Percentiles rank a stretch among this genome's conserved stretches.
Evolutionary conservation across 2,797 vertebrate species (phyloP).

Genomic region (Potorous gilbertii): DNA sequence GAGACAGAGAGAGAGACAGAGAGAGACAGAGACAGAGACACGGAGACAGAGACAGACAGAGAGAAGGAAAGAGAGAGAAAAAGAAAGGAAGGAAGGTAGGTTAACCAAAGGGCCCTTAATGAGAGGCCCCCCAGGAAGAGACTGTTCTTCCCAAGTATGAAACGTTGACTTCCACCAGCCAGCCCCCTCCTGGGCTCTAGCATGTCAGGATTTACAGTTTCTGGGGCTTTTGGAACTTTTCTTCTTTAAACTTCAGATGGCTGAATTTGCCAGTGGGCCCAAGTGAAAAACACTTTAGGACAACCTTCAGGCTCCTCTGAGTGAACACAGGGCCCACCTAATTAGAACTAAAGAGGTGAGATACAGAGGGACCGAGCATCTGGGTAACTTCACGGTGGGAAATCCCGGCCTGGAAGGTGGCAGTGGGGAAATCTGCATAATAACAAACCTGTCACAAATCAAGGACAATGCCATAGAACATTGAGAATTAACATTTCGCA

Average conservation of each 20-base stretch:
- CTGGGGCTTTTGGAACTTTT: conserved; percentile 55
- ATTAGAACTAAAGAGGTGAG: conserved; percentile 86
- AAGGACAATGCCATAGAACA: conserved; percentile 80
- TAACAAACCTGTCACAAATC: conserved; percentile 84
- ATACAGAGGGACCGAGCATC: conserved; percentile 78
- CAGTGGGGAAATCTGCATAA: conserved; percentile 85
- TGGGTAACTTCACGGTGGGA: conserved; percentile 84
- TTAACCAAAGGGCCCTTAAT: not conserved
- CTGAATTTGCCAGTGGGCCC: conserved; percentile 78
- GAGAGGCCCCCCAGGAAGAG: not conserved
- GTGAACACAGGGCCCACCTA: conserved; percentile 83
- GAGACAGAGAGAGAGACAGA: not conserved
- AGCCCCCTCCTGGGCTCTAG: conserved; percentile 12
- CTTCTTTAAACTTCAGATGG: conserved; percentile 70
- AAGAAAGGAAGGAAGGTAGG: too few relatives aligned
- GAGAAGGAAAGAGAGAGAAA: not conserved
- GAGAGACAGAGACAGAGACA: not conserved
- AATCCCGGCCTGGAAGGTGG: conserved; percentile 80
- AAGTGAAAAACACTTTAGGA: conserved; percentile 78
- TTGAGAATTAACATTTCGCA: conserved; percentile 83
- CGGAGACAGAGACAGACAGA: too few relatives aligned
- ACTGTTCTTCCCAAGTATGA: not conserved
- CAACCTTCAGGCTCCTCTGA: conserved; percentile 82
- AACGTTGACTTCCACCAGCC: not conserved
- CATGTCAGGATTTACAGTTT: conserved; percentile 57